Percentiles rank a stretch among this genome's conserved stretches.
Evolutionary conservation across 2,113 vertebrate genomes (phyloP).

Genomic region (Lagopus muta): DNA sequence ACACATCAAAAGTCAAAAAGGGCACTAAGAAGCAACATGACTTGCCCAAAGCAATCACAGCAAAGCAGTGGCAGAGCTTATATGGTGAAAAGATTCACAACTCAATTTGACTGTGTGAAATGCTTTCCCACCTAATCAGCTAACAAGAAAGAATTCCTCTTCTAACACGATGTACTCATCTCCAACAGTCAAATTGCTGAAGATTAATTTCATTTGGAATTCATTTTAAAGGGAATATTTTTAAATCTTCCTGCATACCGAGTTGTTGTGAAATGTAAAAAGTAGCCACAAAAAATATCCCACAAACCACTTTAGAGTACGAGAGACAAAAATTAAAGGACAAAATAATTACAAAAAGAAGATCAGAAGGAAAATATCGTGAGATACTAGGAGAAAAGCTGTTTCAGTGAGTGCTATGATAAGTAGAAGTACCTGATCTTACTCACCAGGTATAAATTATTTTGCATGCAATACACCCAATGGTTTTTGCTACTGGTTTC

Average conservation of each 20-base stretch:
- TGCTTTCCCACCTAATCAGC: conserved; percentile 22
- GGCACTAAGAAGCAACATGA: background rate
- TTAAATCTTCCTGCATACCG: conserved; percentile 57
- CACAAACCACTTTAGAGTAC: conserved; percentile 2
- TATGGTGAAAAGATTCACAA: background rate
- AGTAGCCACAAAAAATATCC: conserved; percentile 8
- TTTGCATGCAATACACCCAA: background rate
- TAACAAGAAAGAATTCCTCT: conserved; percentile 63
- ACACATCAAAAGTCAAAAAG: background rate
- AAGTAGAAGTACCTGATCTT: background rate
- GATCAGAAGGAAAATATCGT: background rate
- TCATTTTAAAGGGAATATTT: conserved; percentile 64
- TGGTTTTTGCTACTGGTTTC: background rate
- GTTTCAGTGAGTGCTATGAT: background rate
- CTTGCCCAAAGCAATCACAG: background rate
- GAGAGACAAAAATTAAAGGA: background rate
- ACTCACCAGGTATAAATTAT: background rate
- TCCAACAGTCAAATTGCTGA: conserved; percentile 56
- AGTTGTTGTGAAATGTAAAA: conserved; percentile 68
- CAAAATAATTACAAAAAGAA: background rate
- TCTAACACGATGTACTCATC: conserved; percentile 58
- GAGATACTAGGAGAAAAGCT: background rate
- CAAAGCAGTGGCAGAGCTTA: background rate
- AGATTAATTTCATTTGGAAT: conserved; percentile 67
- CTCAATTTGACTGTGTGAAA: background rate